A percentile compares a stretch with the other conserved stretches of the same genome.
Conservation (phyloP, 1,140 invertebrate genomes). For the Bombus pyrosoma region DNA sequence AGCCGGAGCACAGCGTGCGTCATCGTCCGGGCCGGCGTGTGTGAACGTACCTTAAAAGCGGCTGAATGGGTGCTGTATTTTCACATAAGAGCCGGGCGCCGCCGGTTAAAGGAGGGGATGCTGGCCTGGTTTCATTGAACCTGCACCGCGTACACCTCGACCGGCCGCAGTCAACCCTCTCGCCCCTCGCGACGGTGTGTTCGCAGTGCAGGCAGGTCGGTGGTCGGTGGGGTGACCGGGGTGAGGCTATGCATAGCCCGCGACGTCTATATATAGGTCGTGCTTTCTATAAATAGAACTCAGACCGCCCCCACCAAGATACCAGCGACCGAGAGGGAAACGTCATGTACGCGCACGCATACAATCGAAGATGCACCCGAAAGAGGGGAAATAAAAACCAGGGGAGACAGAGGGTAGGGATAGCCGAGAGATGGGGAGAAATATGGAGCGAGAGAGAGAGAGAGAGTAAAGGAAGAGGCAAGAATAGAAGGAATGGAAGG, state of each 20-base stretch:
- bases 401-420: background rate
- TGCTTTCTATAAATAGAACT: constrained; percentile 80
- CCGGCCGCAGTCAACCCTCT: constrained; percentile 34
- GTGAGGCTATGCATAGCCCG: constrained; percentile 78
- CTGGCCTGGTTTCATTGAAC: constrained; percentile 81
- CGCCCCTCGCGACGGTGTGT: constrained; percentile 33
- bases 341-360: background rate
- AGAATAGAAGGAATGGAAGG: too few species aligned
- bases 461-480: background rate
- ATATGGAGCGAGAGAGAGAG: background rate
- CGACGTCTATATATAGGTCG: constrained; percentile 79
- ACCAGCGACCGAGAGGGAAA: constrained; percentile 3
- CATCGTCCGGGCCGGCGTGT: constrained; percentile 41
- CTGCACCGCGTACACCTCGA: constrained; percentile 67
- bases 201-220: constrained; percentile 59
- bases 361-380: background rate
- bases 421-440: background rate
- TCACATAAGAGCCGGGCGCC: constrained; percentile 64
- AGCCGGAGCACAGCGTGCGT: constrained; percentile 25
- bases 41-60: constrained; percentile 64
- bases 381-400: background rate
- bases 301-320: constrained; percentile 46
- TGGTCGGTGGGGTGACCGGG: constrained; percentile 38
- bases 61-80: constrained; percentile 73
- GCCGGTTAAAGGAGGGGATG: constrained; percentile 52